phyloP scores from a whole-genome alignment of 2,888 invertebrate genomes.

The Oscheius sp. region DNA sequence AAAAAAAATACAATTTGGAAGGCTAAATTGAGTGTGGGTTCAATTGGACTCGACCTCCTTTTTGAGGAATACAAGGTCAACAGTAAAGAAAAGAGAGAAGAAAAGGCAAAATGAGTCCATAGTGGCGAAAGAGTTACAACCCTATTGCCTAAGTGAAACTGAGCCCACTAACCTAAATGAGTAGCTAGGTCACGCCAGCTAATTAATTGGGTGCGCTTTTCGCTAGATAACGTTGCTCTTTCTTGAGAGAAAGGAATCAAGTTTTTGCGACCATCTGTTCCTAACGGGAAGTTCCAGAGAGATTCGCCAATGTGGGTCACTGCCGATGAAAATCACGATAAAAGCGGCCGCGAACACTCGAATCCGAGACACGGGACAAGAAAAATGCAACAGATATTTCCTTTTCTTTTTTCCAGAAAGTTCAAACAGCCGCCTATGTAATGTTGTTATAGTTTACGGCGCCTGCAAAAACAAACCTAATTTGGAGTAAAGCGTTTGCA shows the following conservation, averaged over 20 bases:
- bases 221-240: neutral
- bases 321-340: conserved; percentile 32
- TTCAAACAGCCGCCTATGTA: too few species aligned
- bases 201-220: conserved; percentile 7
- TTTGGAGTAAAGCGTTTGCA: neutral
- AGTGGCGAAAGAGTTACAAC: neutral
- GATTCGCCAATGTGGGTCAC: conserved; percentile 18
- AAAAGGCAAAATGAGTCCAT: neutral
- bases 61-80: conserved; percentile 7
- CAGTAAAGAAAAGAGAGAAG: conserved; percentile 2
- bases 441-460: neutral
- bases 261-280: conserved; percentile 23
- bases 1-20: conserved; percentile 20
- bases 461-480: neutral
- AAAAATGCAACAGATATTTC: neutral
- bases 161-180: conserved; percentile 16
- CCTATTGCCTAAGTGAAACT: conserved; percentile 1
- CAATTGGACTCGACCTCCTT: conserved; percentile 19
- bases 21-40: conserved; percentile 19
- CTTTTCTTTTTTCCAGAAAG: too few species aligned
- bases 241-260: neutral
- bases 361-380: neutral
- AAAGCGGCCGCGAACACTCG: conserved; percentile 34
- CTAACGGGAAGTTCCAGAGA: conserved; percentile 11
- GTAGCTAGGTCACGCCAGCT: conserved; percentile 10